Conservation (phyloP, 2,888 invertebrate species). For the Polietes domitor region DNA sequence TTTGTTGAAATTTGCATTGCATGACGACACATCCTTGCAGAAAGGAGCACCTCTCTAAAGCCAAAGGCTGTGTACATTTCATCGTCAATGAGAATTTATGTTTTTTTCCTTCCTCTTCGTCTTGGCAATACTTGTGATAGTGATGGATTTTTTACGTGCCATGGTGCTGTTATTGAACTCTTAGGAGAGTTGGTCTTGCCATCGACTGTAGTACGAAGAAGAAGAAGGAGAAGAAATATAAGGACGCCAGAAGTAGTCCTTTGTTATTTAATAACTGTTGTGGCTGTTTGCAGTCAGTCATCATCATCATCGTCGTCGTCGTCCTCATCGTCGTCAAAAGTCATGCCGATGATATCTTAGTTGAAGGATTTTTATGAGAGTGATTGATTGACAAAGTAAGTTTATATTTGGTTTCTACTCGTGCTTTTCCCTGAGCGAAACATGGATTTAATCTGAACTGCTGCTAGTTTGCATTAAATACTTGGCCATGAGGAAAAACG, state of each 20-base stretch:
- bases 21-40: conserved; percentile 18
- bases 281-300: conserved; percentile 15
- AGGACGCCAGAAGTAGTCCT: background rate
- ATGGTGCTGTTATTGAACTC: conserved; percentile 15
- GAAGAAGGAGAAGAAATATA: background rate
- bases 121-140: conserved; percentile 11
- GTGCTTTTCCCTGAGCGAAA: background rate
- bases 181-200: background rate
- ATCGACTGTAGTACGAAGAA: background rate
- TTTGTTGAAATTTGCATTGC: conserved; percentile 40
- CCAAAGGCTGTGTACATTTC: conserved; percentile 9
- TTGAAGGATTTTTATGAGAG: conserved; percentile 1
- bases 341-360: conserved; percentile 20
- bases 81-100: conserved; percentile 9
- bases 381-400: conserved; percentile 54
- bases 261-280: conserved; percentile 21
- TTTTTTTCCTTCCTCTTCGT: background rate
- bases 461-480: background rate
- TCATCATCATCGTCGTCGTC: background rate
- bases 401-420: conserved; percentile 14
- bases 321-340: background rate
- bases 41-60: background rate
- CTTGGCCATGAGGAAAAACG: background rate
- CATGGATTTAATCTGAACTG: background rate
- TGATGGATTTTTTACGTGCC: conserved; percentile 10